These are phyloP conservation scores for Raja brachyura DNA, from an alignment of 2,113 vertebrate species.

Conservation along the genomic window DNA sequence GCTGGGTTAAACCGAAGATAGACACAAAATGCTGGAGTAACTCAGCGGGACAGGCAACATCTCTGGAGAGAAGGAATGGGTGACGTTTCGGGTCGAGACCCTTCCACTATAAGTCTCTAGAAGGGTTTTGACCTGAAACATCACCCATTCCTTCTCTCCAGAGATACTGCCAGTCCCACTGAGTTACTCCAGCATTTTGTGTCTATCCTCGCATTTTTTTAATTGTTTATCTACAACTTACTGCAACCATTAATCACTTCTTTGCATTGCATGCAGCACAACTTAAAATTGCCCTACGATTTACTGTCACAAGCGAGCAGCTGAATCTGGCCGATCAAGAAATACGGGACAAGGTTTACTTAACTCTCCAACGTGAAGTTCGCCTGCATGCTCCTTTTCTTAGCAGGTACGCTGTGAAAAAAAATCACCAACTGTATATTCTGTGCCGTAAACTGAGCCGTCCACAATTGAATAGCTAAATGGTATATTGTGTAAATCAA, in stretches of 20 bases:
- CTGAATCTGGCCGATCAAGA: neutral
- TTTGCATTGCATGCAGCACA: neutral
- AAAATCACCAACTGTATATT: neutral
- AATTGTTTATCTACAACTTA: neutral
- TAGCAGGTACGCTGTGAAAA: neutral
- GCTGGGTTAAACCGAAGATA: too few relatives aligned
- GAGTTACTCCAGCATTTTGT: too few relatives aligned
- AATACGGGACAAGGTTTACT: neutral
- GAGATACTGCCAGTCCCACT: too few relatives aligned
- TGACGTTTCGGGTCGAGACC: too few relatives aligned
- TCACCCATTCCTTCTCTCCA: too few relatives aligned
- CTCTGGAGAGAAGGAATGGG: too few relatives aligned
- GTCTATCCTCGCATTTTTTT: neutral
- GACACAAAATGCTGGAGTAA: too few relatives aligned
- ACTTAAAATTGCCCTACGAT: neutral
- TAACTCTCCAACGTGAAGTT: neutral
- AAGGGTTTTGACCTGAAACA: too few relatives aligned
- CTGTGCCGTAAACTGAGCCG: neutral
- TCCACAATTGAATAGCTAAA: neutral
- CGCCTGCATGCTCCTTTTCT: fast-evolving
- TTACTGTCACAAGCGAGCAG: neutral
- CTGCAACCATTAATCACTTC: neutral
- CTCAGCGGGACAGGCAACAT: too few relatives aligned
- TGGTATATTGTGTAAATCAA: neutral
- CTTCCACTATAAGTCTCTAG: too few relatives aligned